A percentile compares a stretch with the other conserved stretches of the same genome.
Evolutionary conservation across 2,797 vertebrate genomes (phyloP).

Genomic region (Oryzias dopingdopingensis): DNA sequence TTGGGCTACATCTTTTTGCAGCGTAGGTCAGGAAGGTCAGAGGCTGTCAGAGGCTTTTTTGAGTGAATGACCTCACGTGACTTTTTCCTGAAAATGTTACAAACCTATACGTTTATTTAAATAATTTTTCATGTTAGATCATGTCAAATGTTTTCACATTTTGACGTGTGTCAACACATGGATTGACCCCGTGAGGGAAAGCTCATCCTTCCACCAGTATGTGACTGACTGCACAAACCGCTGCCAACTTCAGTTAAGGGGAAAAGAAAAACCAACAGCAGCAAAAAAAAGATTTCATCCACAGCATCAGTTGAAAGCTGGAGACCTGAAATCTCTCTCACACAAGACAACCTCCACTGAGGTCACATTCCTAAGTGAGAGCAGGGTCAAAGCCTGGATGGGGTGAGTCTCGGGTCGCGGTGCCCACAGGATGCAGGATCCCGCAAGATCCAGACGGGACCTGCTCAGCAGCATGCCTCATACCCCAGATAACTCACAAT

Average conservation of each 20-base stretch:
- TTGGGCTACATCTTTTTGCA: too few species aligned
- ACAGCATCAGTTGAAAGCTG: conserved; percentile 39
- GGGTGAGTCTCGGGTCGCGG: conserved; percentile 74
- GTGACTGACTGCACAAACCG: conserved; percentile 6
- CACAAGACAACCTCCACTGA: conserved; percentile 60
- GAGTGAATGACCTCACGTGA: too few species aligned
- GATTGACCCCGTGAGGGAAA: neutral
- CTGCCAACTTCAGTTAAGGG: conserved; percentile 23
- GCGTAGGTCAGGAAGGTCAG: too few species aligned
- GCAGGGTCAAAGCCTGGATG: conserved; percentile 75
- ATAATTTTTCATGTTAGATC: too few species aligned
- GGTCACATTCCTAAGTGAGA: conserved; percentile 78
- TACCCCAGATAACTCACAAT: conserved; percentile 10
- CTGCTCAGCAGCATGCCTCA: conserved; percentile 7
- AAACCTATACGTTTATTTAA: too few species aligned
- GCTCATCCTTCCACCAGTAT: neutral
- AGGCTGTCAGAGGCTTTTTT: too few species aligned
- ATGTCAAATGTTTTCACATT: too few species aligned
- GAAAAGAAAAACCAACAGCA: neutral
- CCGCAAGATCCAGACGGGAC: conserved; percentile 47
- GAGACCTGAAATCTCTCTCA: conserved; percentile 53
- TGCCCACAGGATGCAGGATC: conserved; percentile 64
- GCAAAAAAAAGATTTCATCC: conserved; percentile 11
- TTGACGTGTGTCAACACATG: too few species aligned
- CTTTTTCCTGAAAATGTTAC: too few species aligned